Evolutionary conservation across 2,797 vertebrate genomes (phyloP).

Genomic region (Prionace glauca): DNA sequence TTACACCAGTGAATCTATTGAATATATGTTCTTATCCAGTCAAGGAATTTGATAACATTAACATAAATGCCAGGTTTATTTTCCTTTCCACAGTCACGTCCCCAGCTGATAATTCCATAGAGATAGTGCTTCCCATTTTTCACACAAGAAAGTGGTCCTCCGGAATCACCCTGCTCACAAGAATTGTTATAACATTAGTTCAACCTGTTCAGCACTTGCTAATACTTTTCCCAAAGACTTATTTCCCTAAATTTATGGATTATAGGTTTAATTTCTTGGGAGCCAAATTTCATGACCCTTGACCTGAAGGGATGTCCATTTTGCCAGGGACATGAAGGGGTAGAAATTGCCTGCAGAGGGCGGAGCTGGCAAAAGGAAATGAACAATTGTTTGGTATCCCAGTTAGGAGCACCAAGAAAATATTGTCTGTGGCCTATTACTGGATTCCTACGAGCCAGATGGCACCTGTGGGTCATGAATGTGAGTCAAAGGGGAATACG

Average conservation of each 20-base stretch:
- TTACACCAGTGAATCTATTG: not conserved
- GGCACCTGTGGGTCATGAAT: not conserved
- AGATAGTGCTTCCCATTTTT: not conserved
- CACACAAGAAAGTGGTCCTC: constrained; percentile 21
- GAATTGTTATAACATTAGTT: not conserved
- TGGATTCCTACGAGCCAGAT: not conserved
- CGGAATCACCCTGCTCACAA: constrained; percentile 2
- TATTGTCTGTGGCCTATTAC: not conserved
- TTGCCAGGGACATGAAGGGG: not conserved
- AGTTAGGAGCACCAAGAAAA: not conserved
- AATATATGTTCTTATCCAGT: not conserved
- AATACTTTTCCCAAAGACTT: not conserved
- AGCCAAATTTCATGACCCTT: not conserved
- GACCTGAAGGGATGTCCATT: not conserved
- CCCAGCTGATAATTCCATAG: constrained; percentile 20
- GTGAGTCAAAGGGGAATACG: not conserved
- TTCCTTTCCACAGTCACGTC: not conserved
- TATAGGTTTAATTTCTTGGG: not conserved
- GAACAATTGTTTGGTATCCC: not conserved
- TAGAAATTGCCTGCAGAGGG: not conserved
- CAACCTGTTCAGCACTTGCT: not conserved
- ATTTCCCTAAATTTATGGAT: not conserved
- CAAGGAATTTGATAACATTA: not conserved
- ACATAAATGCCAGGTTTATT: constrained; percentile 31
- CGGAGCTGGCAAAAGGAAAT: not conserved